phyloP scores from a whole-genome alignment of 2,888 invertebrate genomes.

The Troides helena region DNA sequence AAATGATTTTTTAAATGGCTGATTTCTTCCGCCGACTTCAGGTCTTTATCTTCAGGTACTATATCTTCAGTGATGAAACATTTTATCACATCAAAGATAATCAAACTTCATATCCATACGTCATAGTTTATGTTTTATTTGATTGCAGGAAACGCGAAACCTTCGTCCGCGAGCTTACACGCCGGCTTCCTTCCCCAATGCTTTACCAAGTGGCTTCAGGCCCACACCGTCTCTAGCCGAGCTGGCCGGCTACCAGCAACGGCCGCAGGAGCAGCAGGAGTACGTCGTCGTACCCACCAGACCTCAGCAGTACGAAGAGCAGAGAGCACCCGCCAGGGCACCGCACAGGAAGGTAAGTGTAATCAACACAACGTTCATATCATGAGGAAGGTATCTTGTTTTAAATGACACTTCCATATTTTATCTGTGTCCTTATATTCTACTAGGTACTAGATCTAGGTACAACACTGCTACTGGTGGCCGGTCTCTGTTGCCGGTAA shows the following conservation, averaged over 20 bases:
- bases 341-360: conserved; percentile 59
- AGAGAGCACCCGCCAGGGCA: conserved; percentile 81
- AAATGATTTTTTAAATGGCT: no score
- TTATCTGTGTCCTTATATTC: no score
- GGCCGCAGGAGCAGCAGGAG: conserved; percentile 49
- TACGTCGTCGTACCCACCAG: conserved; percentile 49
- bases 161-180: conserved; percentile 72
- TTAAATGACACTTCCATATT: no score
- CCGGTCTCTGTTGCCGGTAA: no score
- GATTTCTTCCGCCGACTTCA: no score
- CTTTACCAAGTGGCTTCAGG: conserved; percentile 68
- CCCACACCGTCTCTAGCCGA: conserved; percentile 71
- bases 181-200: conserved; percentile 59
- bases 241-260: conserved; percentile 68
- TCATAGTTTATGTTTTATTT: background rate
- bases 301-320: conserved; percentile 75
- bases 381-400: no score
- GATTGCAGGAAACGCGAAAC: conserved; percentile 69
- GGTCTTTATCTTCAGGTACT: no score
- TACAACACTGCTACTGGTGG: no score
- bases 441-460: no score
- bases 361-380: background rate
- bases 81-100: no score
- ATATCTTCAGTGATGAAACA: no score
- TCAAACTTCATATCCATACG: no score